These are phyloP conservation scores for Hippocampus barbouri DNA, from an alignment of 2,113 vertebrate genomes.

Conservation along the genomic window DNA sequence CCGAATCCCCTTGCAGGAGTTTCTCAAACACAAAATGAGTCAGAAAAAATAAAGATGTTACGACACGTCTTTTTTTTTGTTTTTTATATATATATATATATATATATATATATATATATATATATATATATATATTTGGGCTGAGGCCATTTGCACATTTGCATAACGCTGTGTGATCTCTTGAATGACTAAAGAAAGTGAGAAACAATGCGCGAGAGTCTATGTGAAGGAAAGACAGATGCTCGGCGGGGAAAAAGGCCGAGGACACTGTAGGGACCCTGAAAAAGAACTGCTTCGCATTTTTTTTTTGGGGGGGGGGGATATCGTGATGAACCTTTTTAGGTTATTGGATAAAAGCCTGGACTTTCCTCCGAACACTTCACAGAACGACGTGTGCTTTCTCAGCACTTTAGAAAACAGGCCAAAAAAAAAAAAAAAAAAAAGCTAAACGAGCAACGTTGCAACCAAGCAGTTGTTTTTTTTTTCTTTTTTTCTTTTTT, in stretches of 20 bases:
- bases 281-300: neutral
- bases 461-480: slow-evolving; percentile 1
- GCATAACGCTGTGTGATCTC: neutral
- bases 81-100: slow-evolving; percentile 2
- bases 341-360: slow-evolving; percentile 2
- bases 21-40: neutral
- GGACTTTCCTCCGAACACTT: neutral
- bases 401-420: neutral
- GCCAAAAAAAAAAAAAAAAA: no score
- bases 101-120: slow-evolving; percentile 3
- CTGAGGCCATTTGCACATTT: slow-evolving; percentile 2
- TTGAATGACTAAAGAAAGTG: slow-evolving; percentile 33
- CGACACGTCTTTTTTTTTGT: neutral
- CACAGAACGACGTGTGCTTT: neutral
- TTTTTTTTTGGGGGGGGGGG: slow-evolving; percentile 2
- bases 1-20: no score
- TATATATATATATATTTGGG: slow-evolving; percentile 7
- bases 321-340: slow-evolving; percentile 1
- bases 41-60: neutral
- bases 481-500: neutral
- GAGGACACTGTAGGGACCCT: neutral
- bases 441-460: neutral
- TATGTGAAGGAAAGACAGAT: slow-evolving; percentile 9
- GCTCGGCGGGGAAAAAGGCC: no score
- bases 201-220: slow-evolving; percentile 34